Evolutionary conservation across 92 coral and sea anemone genomes (phyloP), one percentile per base, ranked within the genome.

Genomic region (Zoanthus gigantus): DNA sequence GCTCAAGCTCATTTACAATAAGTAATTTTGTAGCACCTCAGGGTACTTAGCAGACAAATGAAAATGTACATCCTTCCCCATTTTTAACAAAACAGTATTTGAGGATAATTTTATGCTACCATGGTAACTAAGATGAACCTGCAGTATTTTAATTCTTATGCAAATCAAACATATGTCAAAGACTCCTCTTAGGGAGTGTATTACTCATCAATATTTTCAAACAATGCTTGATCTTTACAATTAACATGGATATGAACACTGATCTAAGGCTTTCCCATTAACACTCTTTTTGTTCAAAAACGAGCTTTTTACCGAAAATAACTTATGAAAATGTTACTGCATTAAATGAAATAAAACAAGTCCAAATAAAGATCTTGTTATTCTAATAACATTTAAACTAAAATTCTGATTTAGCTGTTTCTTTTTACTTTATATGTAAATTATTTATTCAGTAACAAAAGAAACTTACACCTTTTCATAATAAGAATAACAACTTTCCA

Each of bases 131-230:
- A 74, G 63, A 34, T 50, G 68, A 53, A 46, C 84, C 87, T 66
- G 76, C 78, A 91, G 90, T 91, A 95, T 91, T 90, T 87, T 77
- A 76, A 94, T 92, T 93, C 89, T 93, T 84, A 95, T 95, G 98
- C 83, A 89, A 95, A 95, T 95, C 53, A 23, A 54, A 60, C 96
- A 95, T 92, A 92, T 95, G 98, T 90, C 76, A 17, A 73, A 80
- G 44, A 87, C 83, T 81, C 85, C 90, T 91, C 80, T 23, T 23
- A 79, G 87, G 94, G 91, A 95, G 98, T 95, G 90, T 91, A 93
- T 95, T 95, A 95, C 96, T 87, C 83, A 93, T 91, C 94, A 93
- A 58, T 89, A 91, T 78, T 93, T 95, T 84, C 89, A 91, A 91
- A 95, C 98, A 92, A 85, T 48, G 83, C 91, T 88, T 87, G 90